These are phyloP conservation scores for Pantala flavescens DNA, from an alignment of 1,140 invertebrate genomes.

Conservation along the genomic window DNA sequence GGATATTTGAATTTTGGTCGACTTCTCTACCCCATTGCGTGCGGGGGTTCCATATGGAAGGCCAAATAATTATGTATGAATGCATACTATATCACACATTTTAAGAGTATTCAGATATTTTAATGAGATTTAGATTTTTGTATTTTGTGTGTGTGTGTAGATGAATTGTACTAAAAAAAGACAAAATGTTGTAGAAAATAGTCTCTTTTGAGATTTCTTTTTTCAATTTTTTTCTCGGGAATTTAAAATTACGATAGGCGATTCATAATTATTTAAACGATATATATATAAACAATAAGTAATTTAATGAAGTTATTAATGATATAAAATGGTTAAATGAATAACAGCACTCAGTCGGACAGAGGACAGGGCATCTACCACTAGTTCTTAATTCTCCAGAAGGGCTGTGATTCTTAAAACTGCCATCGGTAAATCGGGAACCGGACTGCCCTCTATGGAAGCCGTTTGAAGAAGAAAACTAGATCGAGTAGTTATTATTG, in stretches of 20 bases:
- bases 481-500: neutral
- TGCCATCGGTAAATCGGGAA: constrained; percentile 19
- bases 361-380: constrained; percentile 20
- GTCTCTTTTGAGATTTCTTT: constrained; percentile 18
- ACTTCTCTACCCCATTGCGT: constrained; percentile 15
- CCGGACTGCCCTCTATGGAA: neutral
- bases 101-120: constrained; percentile 25
- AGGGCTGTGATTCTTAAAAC: constrained; percentile 25
- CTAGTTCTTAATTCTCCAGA: constrained; percentile 19
- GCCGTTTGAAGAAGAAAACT: neutral
- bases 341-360: constrained; percentile 20
- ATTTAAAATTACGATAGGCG: constrained; percentile 20
- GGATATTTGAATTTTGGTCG: neutral
- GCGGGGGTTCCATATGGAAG: constrained; percentile 19
- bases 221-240: constrained; percentile 20
- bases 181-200: constrained; percentile 21
- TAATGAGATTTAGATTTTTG: constrained; percentile 25
- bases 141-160: constrained; percentile 22
- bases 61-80: constrained; percentile 18
- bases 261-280: constrained; percentile 23
- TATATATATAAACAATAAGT: constrained; percentile 18
- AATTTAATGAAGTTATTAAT: constrained; percentile 13
- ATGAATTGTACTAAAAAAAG: constrained; percentile 18
- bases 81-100: constrained; percentile 21
- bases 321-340: constrained; percentile 20